Evolutionary conservation across 1,140 invertebrate species (phyloP).

Genomic region (Patella vulgata): DNA sequence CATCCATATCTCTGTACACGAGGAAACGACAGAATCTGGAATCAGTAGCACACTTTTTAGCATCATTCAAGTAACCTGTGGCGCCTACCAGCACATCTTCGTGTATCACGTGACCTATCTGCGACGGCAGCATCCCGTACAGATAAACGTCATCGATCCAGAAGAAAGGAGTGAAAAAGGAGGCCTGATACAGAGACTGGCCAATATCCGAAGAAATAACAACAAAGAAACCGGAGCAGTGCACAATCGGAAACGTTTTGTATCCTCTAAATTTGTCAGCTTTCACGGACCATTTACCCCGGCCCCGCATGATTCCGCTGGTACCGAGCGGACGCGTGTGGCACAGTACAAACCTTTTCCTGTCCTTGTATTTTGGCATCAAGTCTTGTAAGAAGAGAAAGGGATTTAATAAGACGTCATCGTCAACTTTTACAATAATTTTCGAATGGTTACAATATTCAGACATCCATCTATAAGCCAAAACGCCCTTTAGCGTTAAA

Average conservation of each 20-base stretch:
- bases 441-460: constrained; percentile 73
- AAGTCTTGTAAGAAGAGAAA: constrained; percentile 57
- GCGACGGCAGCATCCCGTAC: constrained; percentile 52
- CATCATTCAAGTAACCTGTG: constrained; percentile 23
- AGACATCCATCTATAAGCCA: constrained; percentile 82
- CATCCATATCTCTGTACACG: neutral
- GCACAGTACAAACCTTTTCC: constrained; percentile 30
- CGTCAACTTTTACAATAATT: constrained; percentile 69
- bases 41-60: constrained; percentile 28
- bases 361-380: constrained; percentile 11
- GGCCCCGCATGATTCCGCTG: constrained; percentile 26
- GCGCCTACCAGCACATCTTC: constrained; percentile 29
- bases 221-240: constrained; percentile 62
- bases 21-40: constrained; percentile 19
- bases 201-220: constrained; percentile 60
- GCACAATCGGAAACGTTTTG: constrained; percentile 30
- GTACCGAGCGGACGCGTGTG: constrained; percentile 32
- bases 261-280: constrained; percentile 23
- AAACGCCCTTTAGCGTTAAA: constrained; percentile 86
- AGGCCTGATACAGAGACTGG: constrained; percentile 45
- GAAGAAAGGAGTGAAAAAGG: constrained; percentile 46
- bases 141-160: constrained; percentile 64
- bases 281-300: constrained; percentile 24
- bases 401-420: constrained; percentile 79
- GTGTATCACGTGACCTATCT: constrained; percentile 30